Conservation (phyloP, 2,797 vertebrate species). For the Anguilla obscura region DNA sequence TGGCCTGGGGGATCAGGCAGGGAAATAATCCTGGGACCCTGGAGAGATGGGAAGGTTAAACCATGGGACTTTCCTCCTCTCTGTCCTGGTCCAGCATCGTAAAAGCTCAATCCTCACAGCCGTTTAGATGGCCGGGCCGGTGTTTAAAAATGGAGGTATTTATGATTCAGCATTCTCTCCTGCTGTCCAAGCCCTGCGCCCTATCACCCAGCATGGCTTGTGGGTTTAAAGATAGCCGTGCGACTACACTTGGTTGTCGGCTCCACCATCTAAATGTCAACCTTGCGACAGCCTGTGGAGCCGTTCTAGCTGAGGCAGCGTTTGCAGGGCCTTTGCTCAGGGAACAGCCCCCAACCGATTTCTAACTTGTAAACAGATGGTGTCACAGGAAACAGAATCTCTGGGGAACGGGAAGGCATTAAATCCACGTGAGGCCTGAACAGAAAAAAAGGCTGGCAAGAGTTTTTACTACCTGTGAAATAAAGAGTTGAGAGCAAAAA, state of each 20-base stretch:
- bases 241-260: slow-evolving; percentile 47
- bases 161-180: slow-evolving; percentile 64
- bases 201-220: background rate
- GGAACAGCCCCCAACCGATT: background rate
- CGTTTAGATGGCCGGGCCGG: slow-evolving; percentile 41
- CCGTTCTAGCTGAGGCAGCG: slow-evolving; percentile 34
- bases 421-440: background rate
- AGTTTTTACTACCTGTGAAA: background rate
- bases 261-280: slow-evolving; percentile 42
- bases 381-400: background rate
- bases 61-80: background rate
- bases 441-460: background rate
- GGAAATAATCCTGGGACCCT: background rate
- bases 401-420: background rate
- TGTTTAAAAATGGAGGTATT: slow-evolving; percentile 71
- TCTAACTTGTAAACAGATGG: background rate
- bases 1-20: too few relatives aligned
- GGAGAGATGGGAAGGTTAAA: background rate
- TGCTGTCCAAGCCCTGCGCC: slow-evolving; percentile 59
- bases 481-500: background rate
- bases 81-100: background rate
- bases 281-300: background rate
- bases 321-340: slow-evolving; percentile 12
- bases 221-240: slow-evolving; percentile 66
- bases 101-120: slow-evolving; percentile 45